Percentiles rank a stretch among this genome's conserved stretches.
Evolutionary conservation across 2,888 invertebrate species (phyloP).

Genomic region (Trichogramma dendrolimi): DNA sequence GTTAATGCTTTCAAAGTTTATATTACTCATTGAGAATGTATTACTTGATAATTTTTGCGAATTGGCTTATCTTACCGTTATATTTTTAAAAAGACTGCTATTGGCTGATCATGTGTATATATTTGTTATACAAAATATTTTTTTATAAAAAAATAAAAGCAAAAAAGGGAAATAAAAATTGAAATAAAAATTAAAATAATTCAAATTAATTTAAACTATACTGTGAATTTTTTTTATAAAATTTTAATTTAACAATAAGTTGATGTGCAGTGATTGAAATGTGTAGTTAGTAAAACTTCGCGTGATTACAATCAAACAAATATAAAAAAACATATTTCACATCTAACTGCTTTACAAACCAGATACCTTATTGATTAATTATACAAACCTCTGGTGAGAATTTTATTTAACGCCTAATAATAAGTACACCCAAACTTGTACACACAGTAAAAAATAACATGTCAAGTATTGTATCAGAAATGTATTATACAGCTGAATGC

Average conservation of each 20-base stretch:
- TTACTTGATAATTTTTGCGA: constrained; percentile 13
- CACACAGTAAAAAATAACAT: too few species aligned
- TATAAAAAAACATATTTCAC: constrained; percentile 17
- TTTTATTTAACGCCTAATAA: constrained; percentile 7
- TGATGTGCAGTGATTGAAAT: constrained; percentile 3
- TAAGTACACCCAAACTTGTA: too few species aligned
- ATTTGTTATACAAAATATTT: constrained; percentile 4
- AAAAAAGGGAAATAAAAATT: constrained; percentile 1
- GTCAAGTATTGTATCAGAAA: too few species aligned
- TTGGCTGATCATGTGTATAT: constrained; percentile 24
- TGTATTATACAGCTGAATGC: too few species aligned
- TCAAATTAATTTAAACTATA: constrained; percentile 16
- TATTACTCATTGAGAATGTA: constrained; percentile 12
- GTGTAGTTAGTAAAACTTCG: constrained; percentile 16
- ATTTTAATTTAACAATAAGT: too few species aligned
- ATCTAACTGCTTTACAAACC: constrained; percentile 13
- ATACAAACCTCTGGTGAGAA: constrained; percentile 10
- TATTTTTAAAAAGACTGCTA: constrained; percentile 26
- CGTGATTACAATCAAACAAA: constrained; percentile 25
- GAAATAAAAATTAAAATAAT: constrained; percentile 17
- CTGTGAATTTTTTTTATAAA: not conserved
- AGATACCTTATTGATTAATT: constrained; percentile 4
- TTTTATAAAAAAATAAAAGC: not conserved
- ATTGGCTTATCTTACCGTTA: constrained; percentile 27
- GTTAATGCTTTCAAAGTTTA: constrained; percentile 26